phyloP scores from a whole-genome alignment of 1,140 invertebrate species.

The Macrosteles quadrilineatus region DNA sequence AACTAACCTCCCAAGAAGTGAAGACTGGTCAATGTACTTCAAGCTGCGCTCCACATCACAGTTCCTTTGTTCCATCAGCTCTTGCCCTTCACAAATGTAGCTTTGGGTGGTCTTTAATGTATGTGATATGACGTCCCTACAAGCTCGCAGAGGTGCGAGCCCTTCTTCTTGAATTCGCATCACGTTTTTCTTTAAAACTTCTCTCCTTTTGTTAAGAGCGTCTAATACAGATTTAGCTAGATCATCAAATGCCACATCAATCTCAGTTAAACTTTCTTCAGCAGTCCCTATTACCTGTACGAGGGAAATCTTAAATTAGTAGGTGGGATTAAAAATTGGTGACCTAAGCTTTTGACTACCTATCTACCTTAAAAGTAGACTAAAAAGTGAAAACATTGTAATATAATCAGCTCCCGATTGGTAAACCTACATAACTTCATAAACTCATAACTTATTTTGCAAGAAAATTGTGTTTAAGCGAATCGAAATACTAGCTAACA shows the following conservation, averaged over 20 bases:
- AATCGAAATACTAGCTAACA: background rate
- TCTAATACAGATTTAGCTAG: slow-evolving; percentile 28
- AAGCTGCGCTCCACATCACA: background rate
- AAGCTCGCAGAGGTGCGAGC: slow-evolving; percentile 32
- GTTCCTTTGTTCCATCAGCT: slow-evolving; percentile 20
- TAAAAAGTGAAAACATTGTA: background rate
- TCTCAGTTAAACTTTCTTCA: slow-evolving; percentile 30
- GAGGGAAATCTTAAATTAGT: background rate
- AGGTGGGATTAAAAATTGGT: background rate
- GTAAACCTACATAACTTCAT: too few species aligned
- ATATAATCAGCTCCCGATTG: background rate
- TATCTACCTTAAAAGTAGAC: background rate
- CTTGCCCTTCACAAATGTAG: slow-evolving; percentile 36
- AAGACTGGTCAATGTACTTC: slow-evolving; percentile 35
- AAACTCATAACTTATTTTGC: background rate
- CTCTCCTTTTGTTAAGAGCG: slow-evolving; percentile 33
- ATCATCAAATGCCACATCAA: slow-evolving; percentile 35
- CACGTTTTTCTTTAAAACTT: slow-evolving; percentile 30
- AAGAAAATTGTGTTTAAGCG: background rate
- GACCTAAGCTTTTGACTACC: background rate
- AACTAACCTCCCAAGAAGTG: slow-evolving; percentile 34
- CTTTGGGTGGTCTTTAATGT: slow-evolving; percentile 32
- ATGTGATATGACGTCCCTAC: slow-evolving; percentile 31
- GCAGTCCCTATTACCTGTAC: slow-evolving; percentile 30
- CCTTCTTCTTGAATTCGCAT: slow-evolving; percentile 34